These are phyloP conservation scores for Turritopsis dohrnii DNA, from an alignment of 30 jellyfish, hydroid and myxozoan genomes.

Conservation along the genomic window DNA sequence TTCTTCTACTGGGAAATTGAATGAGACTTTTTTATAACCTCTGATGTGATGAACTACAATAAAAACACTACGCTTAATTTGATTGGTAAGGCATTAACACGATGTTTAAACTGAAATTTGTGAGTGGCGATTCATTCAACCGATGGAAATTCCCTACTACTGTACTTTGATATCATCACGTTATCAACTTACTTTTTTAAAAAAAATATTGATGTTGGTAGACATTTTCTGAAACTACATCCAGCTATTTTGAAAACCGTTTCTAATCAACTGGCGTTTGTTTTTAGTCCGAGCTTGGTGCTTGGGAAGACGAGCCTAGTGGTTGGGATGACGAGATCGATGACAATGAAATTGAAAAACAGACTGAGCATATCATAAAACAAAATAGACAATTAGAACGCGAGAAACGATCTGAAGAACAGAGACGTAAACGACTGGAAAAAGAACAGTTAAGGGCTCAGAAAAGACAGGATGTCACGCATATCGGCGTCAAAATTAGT, in stretches of 20 bases:
- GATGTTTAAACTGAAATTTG: too few species aligned
- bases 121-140: too few species aligned
- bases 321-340: slow-evolving; percentile 37
- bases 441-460: slow-evolving; percentile 21
- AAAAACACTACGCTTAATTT: too few species aligned
- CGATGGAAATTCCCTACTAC: too few species aligned
- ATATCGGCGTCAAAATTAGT: slow-evolving; percentile 27
- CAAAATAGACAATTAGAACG: slow-evolving; percentile 31
- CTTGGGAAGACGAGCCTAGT: slow-evolving; percentile 33
- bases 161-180: too few species aligned
- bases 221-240: background rate
- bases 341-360: slow-evolving; percentile 19
- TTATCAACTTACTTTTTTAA: too few species aligned
- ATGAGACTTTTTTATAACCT: too few species aligned
- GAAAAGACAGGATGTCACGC: slow-evolving; percentile 14
- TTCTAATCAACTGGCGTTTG: background rate
- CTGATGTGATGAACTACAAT: too few species aligned
- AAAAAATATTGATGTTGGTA: background rate
- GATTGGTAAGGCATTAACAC: too few species aligned
- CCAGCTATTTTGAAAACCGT: background rate
- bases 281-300: slow-evolving; percentile 33
- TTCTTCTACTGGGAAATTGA: too few species aligned
- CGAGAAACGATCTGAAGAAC: slow-evolving; percentile 35
- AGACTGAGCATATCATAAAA: slow-evolving; percentile 23
- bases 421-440: slow-evolving; percentile 21